These are phyloP conservation scores for Gallinago solitaria DNA, from an alignment of 2,797 vertebrate genomes.

Conservation along the genomic window DNA sequence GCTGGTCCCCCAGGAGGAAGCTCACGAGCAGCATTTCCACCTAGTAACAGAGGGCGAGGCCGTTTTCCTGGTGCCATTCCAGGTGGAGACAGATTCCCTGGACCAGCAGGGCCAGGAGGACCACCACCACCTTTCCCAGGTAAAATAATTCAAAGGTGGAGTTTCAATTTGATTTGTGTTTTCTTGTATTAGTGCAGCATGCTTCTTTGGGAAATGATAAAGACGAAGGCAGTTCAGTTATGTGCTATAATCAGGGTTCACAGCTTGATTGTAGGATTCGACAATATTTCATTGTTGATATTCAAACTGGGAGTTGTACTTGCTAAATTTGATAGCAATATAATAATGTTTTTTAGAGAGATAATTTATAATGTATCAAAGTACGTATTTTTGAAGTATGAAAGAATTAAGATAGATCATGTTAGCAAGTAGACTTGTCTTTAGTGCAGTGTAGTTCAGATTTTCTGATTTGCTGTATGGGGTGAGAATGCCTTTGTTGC, in stretches of 20 bases:
- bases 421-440: not conserved
- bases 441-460: not conserved
- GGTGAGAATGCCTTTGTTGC: not conserved
- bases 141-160: slow-evolving; percentile 68
- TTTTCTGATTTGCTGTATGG: not conserved
- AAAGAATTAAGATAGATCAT: not conserved
- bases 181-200: slow-evolving; percentile 50
- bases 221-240: slow-evolving; percentile 40
- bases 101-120: slow-evolving; percentile 92
- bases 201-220: slow-evolving; percentile 46
- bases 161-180: slow-evolving; percentile 58
- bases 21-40: slow-evolving; percentile 89
- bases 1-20: slow-evolving; percentile 94
- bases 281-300: not conserved
- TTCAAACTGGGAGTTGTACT: slow-evolving; percentile 47
- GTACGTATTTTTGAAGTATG: not conserved
- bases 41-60: slow-evolving; percentile 90
- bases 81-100: slow-evolving; percentile 94
- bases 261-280: slow-evolving; percentile 49
- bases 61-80: slow-evolving; percentile 93
- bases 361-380: not conserved
- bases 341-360: not conserved
- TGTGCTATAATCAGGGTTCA: not conserved
- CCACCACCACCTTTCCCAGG: slow-evolving; percentile 96
- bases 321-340: not conserved